phyloP scores from a whole-genome alignment of 2,888 invertebrate species.

The Chrysotoxum bicinctum region DNA sequence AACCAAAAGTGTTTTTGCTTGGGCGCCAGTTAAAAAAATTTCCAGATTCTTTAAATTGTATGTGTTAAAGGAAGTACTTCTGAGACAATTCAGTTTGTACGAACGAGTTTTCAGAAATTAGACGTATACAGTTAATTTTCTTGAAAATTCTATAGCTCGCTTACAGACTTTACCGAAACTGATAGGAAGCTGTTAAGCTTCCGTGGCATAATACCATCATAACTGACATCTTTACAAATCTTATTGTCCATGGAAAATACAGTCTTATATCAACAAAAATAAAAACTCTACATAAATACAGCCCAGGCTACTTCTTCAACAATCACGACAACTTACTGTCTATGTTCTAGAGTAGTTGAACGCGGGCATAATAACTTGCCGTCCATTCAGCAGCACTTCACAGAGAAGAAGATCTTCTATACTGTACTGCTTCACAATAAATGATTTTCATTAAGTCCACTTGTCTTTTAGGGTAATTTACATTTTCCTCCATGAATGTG shows the following conservation, averaged over 20 bases:
- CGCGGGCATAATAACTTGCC: constrained; percentile 43
- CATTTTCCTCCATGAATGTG: constrained; percentile 61
- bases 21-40: not conserved
- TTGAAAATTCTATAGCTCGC: too few relatives aligned
- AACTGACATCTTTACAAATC: too few relatives aligned
- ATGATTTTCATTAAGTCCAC: constrained; percentile 71
- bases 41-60: too few relatives aligned
- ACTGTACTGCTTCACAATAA: constrained; percentile 38
- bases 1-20: not conserved
- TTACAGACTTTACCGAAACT: not conserved
- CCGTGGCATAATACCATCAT: too few relatives aligned
- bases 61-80: too few relatives aligned
- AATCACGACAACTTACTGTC: constrained; percentile 58
- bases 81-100: too few relatives aligned
- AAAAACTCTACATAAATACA: not conserved
- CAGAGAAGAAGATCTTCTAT: constrained; percentile 18
- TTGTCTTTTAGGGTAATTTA: constrained; percentile 70
- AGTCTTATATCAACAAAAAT: too few relatives aligned
- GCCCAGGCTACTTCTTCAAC: constrained; percentile 6
- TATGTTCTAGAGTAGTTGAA: constrained; percentile 20
- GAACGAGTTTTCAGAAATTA: too few relatives aligned
- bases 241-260: too few relatives aligned
- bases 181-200: too few relatives aligned
- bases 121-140: too few relatives aligned
- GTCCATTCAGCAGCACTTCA: constrained; percentile 28